Evolutionary conservation across 1,140 invertebrate genomes (phyloP), one percentile per base, ranked within the genome.

Genomic region (Hylyphantes graminicola): DNA sequence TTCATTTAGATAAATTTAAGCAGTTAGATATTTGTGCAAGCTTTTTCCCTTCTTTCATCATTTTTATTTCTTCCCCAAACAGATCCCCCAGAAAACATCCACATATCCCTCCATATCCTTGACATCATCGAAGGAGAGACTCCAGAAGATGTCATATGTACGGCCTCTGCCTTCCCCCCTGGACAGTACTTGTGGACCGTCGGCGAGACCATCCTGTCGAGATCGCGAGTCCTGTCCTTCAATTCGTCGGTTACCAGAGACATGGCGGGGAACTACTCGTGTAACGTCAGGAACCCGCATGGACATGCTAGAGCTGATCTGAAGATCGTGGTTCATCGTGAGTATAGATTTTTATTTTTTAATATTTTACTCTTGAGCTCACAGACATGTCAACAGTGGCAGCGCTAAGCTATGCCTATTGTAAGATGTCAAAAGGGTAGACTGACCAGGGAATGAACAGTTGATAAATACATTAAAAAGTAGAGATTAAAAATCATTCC

Each of bases 71-170:
- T n/a, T 70, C 15, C 48, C 63, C 78, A 90, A 88, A 63, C 90
- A 97, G 96, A 95, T 92, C 94, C 96, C 78, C 96, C 96, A 8
- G 94, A 96, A 88, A 94, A 95, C 87, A 93, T 96, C 86, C 93
- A 93, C 0, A 93, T 96, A 6, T 94, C 94, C 0, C 92, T 93
- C 15, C 90, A 90, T 64, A 89, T 92, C 50, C 92, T 96, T 35
- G 93, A 94, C 83, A 94, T 97, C 10, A 91, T 92, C 21, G 95
- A 96, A 88, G 93, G 94, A 81, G 93, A 94, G 81, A 92, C 93
- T 94, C 94, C 12, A 6, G 84, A 86, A 19, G 93, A 93, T 67
- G 93, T 93, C 86, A 93, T 96, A 72, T 97, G 96, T 88, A 91
- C 91, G 87, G 95, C 95, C 2, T 93, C 92, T 65, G 94, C 93